Evolutionary conservation across 2,888 invertebrate species (phyloP).

Genomic region (Ichneumoninae sp.): DNA sequence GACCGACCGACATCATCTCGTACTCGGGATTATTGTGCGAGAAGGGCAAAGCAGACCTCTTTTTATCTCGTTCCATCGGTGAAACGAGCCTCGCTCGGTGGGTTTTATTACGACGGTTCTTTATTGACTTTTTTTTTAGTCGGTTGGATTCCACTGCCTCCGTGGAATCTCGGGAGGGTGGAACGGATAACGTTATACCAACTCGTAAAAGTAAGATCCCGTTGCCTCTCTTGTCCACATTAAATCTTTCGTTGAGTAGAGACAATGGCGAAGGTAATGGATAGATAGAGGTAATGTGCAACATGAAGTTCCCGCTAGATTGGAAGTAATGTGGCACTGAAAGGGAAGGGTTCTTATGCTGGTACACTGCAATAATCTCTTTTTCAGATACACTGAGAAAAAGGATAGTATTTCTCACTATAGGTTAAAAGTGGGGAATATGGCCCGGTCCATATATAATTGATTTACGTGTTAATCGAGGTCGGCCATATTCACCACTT

Average conservation of each 20-base stretch:
- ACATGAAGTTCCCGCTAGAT: background rate
- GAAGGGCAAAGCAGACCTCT: background rate
- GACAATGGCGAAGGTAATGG: background rate
- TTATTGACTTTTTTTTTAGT: constrained; percentile 1
- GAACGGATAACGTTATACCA: background rate
- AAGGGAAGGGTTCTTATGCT: background rate
- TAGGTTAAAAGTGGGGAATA: no score
- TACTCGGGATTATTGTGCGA: background rate
- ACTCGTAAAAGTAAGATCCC: constrained; percentile 5
- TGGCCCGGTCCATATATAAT: no score
- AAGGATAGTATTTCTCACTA: no score
- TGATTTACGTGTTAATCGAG: no score
- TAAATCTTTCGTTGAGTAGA: background rate
- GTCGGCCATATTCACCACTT: no score
- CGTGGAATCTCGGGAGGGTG: background rate
- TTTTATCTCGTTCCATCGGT: background rate
- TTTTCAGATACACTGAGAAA: no score
- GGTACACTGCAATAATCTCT: no score
- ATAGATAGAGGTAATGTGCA: background rate
- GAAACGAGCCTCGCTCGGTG: background rate
- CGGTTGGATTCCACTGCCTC: background rate
- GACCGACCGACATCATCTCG: background rate
- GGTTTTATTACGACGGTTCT: background rate
- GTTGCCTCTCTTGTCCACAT: background rate
- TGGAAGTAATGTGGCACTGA: background rate